phyloP scores from a whole-genome alignment of 2,113 vertebrate genomes.

The Myotis yumanensis region DNA sequence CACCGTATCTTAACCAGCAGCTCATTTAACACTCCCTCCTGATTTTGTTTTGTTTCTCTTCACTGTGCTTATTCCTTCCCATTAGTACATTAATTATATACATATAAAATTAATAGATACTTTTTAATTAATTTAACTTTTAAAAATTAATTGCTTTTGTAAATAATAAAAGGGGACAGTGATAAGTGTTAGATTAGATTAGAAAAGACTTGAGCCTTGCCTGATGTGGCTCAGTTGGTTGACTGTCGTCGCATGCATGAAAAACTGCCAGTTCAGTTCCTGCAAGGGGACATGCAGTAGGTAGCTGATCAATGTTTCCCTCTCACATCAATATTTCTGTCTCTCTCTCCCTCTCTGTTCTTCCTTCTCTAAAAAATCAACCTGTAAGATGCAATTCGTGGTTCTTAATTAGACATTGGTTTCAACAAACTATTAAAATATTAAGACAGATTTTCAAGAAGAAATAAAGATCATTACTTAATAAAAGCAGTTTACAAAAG shows the following conservation, averaged over 20 bases:
- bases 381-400: neutral
- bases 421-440: constrained; percentile 14
- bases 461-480: neutral
- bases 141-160: neutral
- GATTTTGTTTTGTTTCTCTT: neutral
- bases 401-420: neutral
- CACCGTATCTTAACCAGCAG: neutral
- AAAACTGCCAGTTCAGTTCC: neutral
- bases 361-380: neutral
- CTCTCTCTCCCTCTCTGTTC: neutral
- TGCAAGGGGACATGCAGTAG: neutral
- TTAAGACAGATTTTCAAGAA: neutral
- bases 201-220: neutral
- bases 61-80: neutral
- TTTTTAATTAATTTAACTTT: neutral
- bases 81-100: neutral
- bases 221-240: neutral
- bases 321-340: neutral
- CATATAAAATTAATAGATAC: neutral
- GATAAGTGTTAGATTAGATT: neutral
- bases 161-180: neutral
- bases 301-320: neutral
- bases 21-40: fast-evolving
- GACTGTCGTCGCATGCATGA: neutral
- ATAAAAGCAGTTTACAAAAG: neutral